Evolutionary conservation across 2,888 invertebrate species (phyloP).

Genomic region (Papilio elwesi): DNA sequence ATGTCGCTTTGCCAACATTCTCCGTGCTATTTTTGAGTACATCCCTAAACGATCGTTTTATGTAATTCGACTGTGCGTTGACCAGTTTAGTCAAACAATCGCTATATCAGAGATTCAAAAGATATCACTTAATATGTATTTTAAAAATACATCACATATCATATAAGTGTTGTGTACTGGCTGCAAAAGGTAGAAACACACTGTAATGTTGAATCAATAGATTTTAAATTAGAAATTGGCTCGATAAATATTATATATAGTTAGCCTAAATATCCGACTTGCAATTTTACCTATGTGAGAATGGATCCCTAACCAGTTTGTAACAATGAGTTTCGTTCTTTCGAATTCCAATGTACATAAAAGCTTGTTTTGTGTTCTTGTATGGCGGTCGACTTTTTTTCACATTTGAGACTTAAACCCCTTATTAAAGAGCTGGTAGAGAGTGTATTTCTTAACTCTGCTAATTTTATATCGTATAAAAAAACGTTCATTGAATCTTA

Average conservation of each 20-base stretch:
- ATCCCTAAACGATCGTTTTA: conserved; percentile 57
- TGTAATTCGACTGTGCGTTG: conserved; percentile 46
- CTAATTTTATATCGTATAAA: not conserved
- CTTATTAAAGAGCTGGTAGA: not conserved
- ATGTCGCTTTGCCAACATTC: conserved; percentile 56
- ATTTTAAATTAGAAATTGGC: too few species aligned
- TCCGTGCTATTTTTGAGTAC: conserved; percentile 65
- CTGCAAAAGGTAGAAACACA: too few species aligned
- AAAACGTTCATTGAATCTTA: conserved; percentile 20
- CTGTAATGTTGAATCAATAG: too few species aligned
- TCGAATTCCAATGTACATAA: not conserved
- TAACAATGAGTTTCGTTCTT: not conserved
- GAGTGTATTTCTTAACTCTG: not conserved
- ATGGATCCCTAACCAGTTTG: not conserved
- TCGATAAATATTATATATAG: too few species aligned
- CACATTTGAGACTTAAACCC: not conserved
- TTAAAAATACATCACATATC: not conserved
- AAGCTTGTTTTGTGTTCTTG: not conserved
- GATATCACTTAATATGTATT: not conserved
- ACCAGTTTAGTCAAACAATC: conserved; percentile 40
- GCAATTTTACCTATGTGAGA: not conserved
- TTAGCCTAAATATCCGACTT: not conserved
- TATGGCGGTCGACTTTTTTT: not conserved
- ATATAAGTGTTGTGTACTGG: too few species aligned
- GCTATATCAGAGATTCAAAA: not conserved